Evolutionary conservation across 2,113 vertebrate species (phyloP).

Genomic region (Epinephelus lanceolatus): DNA sequence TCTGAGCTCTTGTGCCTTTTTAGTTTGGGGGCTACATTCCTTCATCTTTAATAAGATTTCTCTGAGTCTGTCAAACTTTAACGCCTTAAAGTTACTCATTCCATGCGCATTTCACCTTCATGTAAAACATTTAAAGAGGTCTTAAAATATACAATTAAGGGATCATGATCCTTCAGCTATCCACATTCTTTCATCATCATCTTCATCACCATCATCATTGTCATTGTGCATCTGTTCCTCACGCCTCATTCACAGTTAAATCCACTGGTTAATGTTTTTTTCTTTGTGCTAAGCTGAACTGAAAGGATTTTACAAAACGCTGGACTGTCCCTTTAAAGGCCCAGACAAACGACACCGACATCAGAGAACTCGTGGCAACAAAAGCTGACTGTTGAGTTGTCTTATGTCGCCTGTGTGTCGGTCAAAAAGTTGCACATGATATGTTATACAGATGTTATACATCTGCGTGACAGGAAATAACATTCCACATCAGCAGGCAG

Average conservation of each 20-base stretch:
- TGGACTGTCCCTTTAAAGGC: not conserved
- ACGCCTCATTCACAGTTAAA: not conserved
- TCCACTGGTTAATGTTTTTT: conserved; percentile 4
- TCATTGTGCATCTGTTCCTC: conserved; percentile 16
- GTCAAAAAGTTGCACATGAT: too few relatives aligned
- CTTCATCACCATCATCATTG: not conserved
- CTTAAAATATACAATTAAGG: not conserved
- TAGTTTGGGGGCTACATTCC: not conserved
- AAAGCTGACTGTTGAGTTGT: too few relatives aligned
- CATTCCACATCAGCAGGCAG: too few relatives aligned
- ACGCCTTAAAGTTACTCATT: conserved; percentile 3
- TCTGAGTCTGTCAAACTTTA: conserved; percentile 21
- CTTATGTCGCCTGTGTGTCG: too few relatives aligned
- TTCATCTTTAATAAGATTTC: not conserved
- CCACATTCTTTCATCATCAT: conserved; percentile 10
- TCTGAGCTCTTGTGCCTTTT: not conserved
- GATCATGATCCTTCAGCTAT: not conserved
- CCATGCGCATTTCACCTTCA: conserved; percentile 58
- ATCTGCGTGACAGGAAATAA: too few relatives aligned
- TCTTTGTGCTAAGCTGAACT: conserved; percentile 13
- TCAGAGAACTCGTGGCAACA: too few relatives aligned
- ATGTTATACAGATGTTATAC: too few relatives aligned
- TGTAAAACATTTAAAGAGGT: not conserved
- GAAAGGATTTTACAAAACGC: not conserved
- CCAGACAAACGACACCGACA: too few relatives aligned